Base-by-base conservation (phyloP, 2,888 invertebrate genomes). In the Xanthorhoe spadicearia region DNA sequence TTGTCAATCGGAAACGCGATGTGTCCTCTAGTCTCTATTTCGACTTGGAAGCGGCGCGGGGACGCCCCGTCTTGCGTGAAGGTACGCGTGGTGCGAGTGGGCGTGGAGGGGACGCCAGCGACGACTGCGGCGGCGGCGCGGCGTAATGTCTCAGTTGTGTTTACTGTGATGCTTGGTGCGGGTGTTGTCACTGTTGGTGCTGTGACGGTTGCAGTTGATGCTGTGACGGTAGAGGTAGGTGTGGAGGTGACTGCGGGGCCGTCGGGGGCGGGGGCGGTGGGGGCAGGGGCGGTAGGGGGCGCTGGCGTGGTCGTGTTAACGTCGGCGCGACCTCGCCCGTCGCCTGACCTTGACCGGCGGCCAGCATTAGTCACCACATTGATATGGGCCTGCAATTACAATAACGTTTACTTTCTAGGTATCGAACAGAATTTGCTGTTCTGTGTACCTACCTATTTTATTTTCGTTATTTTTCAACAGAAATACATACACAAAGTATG, bases 21-120 rank as follows among this genome's bases (percentile, higher is more conserved):
- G 6, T 88, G 87, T 64, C 88, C 83, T 72, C 85, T 79, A 38
- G 87, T 83, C 65, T 86, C 89, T 70, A 89, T 87, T 71, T 88
- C 89, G 68, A 89, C 82, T 80, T 88, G 88, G 66, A 86, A 87
- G 0, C 82, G 83, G 60, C 83, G 71, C 2, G 87, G 85, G 46
- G 83, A 83, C 62, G 85, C 81, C 59, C 57, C 55, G 81, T 80
- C 81, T 64, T 83, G 81, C 71, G 79, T 77, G 59, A 13, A 35
- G 7, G 59, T 59, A 13, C 51, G 19, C 18, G 60, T 52, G 15
- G 59, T 56, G 9, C 43, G 54, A 8, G 53, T 49, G 4, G 61
- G 53, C 8, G 32, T 59, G 13, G 23, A 8, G 51, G 61, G 10
- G 1, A 48, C n/a, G 28, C 49, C 18, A 19, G 50, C 62, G 15